Base-by-base conservation (phyloP, 1,140 invertebrate genomes). In the Eurosta solidaginis region DNA sequence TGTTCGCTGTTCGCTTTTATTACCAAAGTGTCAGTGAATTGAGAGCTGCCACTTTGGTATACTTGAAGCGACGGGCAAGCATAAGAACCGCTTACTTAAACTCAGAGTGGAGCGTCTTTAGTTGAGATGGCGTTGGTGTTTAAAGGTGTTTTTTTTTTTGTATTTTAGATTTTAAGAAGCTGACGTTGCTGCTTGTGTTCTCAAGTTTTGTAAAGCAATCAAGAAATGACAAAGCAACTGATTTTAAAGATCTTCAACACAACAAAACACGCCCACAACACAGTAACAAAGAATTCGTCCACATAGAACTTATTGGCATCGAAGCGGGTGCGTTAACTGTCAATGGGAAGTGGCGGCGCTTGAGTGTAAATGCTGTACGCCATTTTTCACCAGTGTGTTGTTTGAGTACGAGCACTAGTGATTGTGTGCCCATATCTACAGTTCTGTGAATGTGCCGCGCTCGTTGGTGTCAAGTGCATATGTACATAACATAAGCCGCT, bases 1-100 rank as follows among this genome's bases (percentile, higher is more conserved):
- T 68, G 59, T 68, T n/a, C 59, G 59, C 59, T 68, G 59, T 68
- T 40, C 59, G 36, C 59, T 68, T 68, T 68, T 68, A 68, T 68
- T 68, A 68, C 59, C 40, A 68, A 68, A 68, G 59, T 68, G 59
- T 68, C 59, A 68, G 59, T 68, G 59, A 68, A 68, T 68, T 68
- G 59, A 68, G 59, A 68, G 59, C 59, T 68, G 59, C 59, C 59
- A 68, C 59, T 68, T 68, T 68, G 33, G 59, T 17, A 36, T 22
- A 68, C 59, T 68, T 42, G 59, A 42, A 68, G 59, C 33, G 59
- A 68, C 33, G 59, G 59, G 59, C 59, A 40, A 68, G 59, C 59
- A 68, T 33, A 68, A 68, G 36, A 36, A 40, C 33, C 59, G 59
- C 59, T 68, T 68, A 68, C 50, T 54, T 40, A 68, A 68, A 20